phyloP scores from a whole-genome alignment of 1,140 invertebrate genomes.

The Bombus huntii region DNA sequence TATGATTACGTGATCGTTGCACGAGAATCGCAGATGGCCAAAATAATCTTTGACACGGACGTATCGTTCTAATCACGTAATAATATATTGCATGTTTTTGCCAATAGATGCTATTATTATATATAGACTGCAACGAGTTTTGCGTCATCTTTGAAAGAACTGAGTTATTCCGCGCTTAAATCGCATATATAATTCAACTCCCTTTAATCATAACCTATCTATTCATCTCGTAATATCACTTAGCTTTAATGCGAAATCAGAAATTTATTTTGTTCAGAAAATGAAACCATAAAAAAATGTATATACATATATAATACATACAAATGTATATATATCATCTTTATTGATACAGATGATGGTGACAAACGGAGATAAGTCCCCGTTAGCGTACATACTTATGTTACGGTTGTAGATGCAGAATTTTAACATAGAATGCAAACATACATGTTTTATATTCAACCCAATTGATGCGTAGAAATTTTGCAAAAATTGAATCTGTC shows the following conservation, averaged over 20 bases:
- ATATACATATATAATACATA: no score
- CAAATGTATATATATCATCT: no score
- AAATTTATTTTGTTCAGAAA: background rate
- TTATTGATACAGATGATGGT: no score
- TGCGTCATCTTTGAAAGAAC: background rate
- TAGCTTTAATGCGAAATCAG: background rate
- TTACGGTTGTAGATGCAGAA: no score
- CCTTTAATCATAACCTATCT: background rate
- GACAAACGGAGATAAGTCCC: no score
- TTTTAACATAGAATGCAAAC: no score
- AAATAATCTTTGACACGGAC: background rate
- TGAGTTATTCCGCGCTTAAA: background rate
- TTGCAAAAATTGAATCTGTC: no score
- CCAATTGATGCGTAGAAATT: no score
- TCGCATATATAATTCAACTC: background rate
- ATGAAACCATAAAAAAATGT: no score
- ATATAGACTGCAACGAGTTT: background rate
- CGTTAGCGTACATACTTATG: no score
- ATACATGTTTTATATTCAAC: no score
- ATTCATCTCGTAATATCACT: background rate
- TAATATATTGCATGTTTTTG: background rate
- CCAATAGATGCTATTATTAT: background rate
- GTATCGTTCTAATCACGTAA: background rate
- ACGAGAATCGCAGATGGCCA: background rate
- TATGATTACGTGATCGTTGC: background rate